phyloP scores from a whole-genome alignment of 2,888 invertebrate species.

The Pedicia rivosa region DNA sequence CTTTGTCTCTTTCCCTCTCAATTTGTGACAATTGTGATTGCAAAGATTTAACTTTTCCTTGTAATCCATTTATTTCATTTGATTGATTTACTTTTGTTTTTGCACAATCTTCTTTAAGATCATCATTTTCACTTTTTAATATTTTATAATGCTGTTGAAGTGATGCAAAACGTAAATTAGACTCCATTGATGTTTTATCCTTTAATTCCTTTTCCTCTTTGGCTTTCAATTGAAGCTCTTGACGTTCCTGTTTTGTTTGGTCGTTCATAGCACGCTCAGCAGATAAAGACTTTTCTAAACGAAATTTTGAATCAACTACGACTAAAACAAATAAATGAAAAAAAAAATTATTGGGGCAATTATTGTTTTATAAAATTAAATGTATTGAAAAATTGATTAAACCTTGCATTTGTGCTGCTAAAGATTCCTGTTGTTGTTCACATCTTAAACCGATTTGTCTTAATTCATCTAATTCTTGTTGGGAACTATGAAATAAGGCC shows the following conservation, averaged over 20 bases:
- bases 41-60: slow-evolving; percentile 32
- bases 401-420: slow-evolving; percentile 42
- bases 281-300: slow-evolving; percentile 39
- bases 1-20: slow-evolving; percentile 23
- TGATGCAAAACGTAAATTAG: slow-evolving; percentile 35
- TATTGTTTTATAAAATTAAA: neutral
- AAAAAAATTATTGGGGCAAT: slow-evolving; percentile 3
- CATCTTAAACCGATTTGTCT: slow-evolving; percentile 35
- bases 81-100: slow-evolving; percentile 32
- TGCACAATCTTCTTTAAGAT: slow-evolving; percentile 33
- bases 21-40: slow-evolving; percentile 33
- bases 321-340: slow-evolving; percentile 30
- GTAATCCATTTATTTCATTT: slow-evolving; percentile 32
- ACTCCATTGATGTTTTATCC: slow-evolving; percentile 34
- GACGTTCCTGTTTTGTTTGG: slow-evolving; percentile 32
- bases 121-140: slow-evolving; percentile 34
- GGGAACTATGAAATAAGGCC: slow-evolving; percentile 40
- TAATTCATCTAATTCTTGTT: slow-evolving; percentile 38
- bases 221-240: slow-evolving; percentile 31
- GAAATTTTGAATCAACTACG: slow-evolving; percentile 39
- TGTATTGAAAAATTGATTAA: too few species aligned
- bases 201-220: slow-evolving; percentile 33
- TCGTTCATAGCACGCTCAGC: slow-evolving; percentile 37
- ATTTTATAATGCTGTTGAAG: slow-evolving; percentile 38
- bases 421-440: slow-evolving; percentile 39